phyloP scores from a whole-genome alignment of 2,888 invertebrate species.

The Heliconius ismenius region DNA sequence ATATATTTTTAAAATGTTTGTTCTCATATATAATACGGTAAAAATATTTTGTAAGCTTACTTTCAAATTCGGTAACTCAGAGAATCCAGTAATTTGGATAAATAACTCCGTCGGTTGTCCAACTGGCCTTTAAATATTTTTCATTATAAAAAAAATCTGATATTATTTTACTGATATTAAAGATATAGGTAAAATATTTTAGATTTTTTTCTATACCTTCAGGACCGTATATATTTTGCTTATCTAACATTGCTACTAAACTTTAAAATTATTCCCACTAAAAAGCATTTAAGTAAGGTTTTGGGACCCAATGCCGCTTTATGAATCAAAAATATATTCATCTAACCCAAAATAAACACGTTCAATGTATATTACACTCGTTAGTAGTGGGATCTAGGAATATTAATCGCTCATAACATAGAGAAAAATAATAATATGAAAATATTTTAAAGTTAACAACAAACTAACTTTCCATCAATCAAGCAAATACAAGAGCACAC shows the following conservation, averaged over 20 bases:
- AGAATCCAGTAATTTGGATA: constrained; percentile 69
- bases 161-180: not conserved
- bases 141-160: not conserved
- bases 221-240: too few relatives aligned
- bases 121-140: constrained; percentile 61
- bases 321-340: too few relatives aligned
- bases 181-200: too few relatives aligned
- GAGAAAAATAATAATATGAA: not conserved
- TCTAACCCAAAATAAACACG: not conserved
- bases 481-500: constrained; percentile 71
- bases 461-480: constrained; percentile 63
- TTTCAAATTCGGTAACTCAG: constrained; percentile 71
- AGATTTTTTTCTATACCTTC: too few relatives aligned
- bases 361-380: not conserved
- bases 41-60: constrained; percentile 47
- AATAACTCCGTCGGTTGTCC: constrained; percentile 70
- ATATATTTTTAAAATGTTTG: too few relatives aligned
- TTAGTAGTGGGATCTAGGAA: too few relatives aligned
- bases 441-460: constrained; percentile 2
- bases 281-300: too few relatives aligned
- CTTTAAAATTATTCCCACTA: too few relatives aligned
- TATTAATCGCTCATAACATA: too few relatives aligned
- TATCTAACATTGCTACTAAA: too few relatives aligned
- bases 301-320: too few relatives aligned
- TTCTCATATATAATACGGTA: too few relatives aligned